phyloP scores from a whole-genome alignment of 2,797 vertebrate species.

The Nannoperca australis region DNA sequence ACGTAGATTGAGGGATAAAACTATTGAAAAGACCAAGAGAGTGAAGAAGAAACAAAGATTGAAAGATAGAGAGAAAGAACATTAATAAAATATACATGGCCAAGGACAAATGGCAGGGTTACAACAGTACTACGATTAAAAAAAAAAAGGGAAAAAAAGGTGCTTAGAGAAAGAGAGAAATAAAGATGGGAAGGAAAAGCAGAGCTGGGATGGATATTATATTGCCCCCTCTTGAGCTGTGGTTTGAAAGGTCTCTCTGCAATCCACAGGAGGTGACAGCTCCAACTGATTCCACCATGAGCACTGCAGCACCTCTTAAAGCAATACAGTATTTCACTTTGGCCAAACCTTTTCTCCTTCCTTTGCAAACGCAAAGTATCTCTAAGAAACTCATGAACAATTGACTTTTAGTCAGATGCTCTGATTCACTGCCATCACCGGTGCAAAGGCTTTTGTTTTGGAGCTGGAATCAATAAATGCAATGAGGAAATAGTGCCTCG shows the following conservation, averaged over 20 bases:
- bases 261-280: conserved; percentile 24
- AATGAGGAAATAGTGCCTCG: background rate
- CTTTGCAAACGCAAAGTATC: conserved; percentile 9
- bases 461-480: background rate
- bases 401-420: background rate
- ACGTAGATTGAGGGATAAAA: background rate
- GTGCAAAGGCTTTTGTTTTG: background rate
- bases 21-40: conserved; percentile 17
- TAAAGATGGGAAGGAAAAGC: background rate
- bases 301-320: conserved; percentile 48
- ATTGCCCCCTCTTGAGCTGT: background rate
- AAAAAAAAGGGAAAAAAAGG: background rate
- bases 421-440: background rate
- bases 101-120: background rate
- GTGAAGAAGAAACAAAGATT: conserved; percentile 5
- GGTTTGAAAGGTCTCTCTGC: conserved; percentile 35
- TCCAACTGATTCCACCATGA: conserved; percentile 21
- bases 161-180: conserved; percentile 1
- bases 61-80: background rate
- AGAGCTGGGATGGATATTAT: conserved; percentile 4
- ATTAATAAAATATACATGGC: background rate
- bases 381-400: background rate
- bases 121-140: conserved; percentile 2
- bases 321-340: conserved; percentile 34
- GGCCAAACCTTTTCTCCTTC: conserved; percentile 20